Percentiles rank a stretch among this genome's conserved stretches.
These are phyloP conservation scores for Ennomos fuscantarius DNA, from an alignment of 2,888 invertebrate genomes.

Conservation along the genomic window DNA sequence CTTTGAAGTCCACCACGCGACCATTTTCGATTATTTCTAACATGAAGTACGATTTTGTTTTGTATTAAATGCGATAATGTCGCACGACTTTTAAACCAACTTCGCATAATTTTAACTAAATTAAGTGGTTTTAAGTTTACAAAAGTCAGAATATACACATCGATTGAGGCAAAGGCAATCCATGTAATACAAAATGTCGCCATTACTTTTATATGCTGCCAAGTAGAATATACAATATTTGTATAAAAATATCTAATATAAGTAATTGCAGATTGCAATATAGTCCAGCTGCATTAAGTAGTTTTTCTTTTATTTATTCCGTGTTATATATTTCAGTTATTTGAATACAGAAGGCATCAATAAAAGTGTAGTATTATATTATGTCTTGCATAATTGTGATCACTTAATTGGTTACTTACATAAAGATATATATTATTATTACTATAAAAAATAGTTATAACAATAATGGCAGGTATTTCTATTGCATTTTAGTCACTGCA, in stretches of 20 bases:
- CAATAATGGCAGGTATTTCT: constrained; percentile 69
- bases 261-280: constrained; percentile 32
- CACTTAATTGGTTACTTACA: constrained; percentile 15
- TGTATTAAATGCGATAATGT: constrained; percentile 29
- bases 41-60: constrained; percentile 22
- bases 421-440: constrained; percentile 32
- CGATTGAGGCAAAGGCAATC: constrained; percentile 4
- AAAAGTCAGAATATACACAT: neutral
- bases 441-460: constrained; percentile 42
- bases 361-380: constrained; percentile 17
- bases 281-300: constrained; percentile 31
- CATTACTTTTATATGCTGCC: constrained; percentile 32
- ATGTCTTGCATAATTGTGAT: constrained; percentile 13
- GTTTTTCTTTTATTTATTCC: constrained; percentile 10
- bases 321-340: constrained; percentile 18
- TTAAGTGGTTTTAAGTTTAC: neutral
- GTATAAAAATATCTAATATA: constrained; percentile 38
- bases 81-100: constrained; percentile 1
- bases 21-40: constrained; percentile 34
- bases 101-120: neutral
- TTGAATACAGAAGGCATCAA: constrained; percentile 6
- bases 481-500: constrained; percentile 72
- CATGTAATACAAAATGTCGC: constrained; percentile 29
- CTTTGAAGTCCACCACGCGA: constrained; percentile 39
- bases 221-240: constrained; percentile 31